phyloP scores from a whole-genome alignment of 2,888 invertebrate genomes.

The Nymphalis urticae region DNA sequence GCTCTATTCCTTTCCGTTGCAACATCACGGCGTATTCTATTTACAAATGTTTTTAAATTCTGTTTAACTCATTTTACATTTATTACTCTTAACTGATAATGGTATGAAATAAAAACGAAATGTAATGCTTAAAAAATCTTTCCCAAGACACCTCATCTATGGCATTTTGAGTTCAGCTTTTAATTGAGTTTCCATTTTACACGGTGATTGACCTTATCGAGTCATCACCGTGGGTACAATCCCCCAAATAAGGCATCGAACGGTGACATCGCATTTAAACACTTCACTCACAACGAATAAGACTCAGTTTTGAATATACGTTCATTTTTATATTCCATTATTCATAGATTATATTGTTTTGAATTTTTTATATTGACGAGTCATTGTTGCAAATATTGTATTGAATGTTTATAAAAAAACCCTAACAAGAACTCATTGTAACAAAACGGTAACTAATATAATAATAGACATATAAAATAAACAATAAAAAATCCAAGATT shows the following conservation, averaged over 20 bases:
- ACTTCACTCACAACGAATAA: neutral
- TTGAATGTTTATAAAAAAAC: neutral
- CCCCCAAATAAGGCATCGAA: conserved; percentile 14
- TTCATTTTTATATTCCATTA: neutral
- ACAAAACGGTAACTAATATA: too few relatives aligned
- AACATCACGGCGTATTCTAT: too few relatives aligned
- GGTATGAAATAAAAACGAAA: neutral
- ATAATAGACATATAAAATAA: too few relatives aligned
- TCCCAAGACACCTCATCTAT: conserved; percentile 18
- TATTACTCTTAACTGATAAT: neutral
- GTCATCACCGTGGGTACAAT: conserved; percentile 11
- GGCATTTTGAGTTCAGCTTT: conserved; percentile 23
- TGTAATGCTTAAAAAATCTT: conserved; percentile 11
- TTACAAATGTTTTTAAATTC: neutral
- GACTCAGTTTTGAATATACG: conserved; percentile 4
- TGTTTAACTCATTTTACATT: conserved; percentile 17
- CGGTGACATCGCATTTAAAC: neutral
- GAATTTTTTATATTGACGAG: conserved; percentile 7
- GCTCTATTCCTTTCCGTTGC: too few relatives aligned
- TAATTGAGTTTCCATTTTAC: conserved; percentile 30
- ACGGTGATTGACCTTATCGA: conserved; percentile 27
- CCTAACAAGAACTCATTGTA: too few relatives aligned
- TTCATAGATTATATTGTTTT: conserved; percentile 15
- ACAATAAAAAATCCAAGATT: too few relatives aligned
- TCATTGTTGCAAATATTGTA: conserved; percentile 5